These are phyloP conservation scores for Spilogale gracilis DNA, from an alignment of 2,113 vertebrate genomes.

Conservation along the genomic window DNA sequence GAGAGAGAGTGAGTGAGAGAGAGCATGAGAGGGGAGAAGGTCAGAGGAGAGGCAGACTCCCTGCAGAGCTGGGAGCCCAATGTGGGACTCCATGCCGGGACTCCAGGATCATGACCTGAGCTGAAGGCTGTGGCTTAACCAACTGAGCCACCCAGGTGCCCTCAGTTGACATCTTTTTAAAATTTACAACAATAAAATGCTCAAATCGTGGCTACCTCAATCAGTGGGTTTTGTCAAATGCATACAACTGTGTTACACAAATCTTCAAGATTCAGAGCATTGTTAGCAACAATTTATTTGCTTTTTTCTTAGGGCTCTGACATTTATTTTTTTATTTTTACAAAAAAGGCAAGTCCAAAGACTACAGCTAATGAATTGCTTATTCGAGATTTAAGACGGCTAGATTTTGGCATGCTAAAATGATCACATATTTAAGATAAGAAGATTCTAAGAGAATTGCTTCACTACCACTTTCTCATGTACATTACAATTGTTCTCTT, in stretches of 20 bases:
- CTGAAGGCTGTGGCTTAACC: too few species aligned
- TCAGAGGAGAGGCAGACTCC: too few species aligned
- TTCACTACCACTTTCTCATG: conserved; percentile 81
- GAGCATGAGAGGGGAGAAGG: too few species aligned
- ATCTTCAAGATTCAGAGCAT: neutral
- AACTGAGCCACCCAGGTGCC: too few species aligned
- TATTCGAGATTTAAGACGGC: conserved; percentile 79
- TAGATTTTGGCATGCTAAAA: conserved; percentile 80
- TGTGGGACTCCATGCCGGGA: too few species aligned
- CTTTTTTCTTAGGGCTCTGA: conserved; percentile 58
- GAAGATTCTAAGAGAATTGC: conserved; percentile 80
- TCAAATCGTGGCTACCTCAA: neutral
- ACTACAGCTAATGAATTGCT: conserved; percentile 77
- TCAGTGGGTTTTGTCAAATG: neutral
- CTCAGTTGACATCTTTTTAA: neutral
- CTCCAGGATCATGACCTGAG: too few species aligned
- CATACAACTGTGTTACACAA: neutral
- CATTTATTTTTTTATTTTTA: conserved; percentile 75
- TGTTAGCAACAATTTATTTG: conserved; percentile 73
- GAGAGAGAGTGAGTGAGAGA: too few species aligned
- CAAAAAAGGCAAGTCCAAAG: conserved; percentile 74
- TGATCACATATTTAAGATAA: conserved; percentile 82
- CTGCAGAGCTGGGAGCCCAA: too few species aligned
- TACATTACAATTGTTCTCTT: conserved; percentile 82
- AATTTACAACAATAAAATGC: neutral